Evolutionary conservation across 2,888 invertebrate species (phyloP).

Genomic region (Drosophila koepferae): DNA sequence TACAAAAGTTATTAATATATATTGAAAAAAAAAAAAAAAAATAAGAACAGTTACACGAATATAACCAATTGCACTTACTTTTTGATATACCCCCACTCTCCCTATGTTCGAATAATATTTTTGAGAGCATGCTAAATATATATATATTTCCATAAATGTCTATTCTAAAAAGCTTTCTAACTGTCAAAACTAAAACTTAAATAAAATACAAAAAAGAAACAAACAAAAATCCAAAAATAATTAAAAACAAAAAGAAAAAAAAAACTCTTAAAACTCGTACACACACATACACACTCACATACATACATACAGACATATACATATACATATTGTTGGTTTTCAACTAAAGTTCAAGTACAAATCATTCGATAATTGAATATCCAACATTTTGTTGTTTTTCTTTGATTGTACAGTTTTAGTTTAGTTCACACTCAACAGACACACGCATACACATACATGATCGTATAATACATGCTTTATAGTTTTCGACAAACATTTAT

Average conservation of each 20-base stretch:
- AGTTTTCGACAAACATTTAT: slow-evolving; percentile 53
- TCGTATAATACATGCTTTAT: slow-evolving; percentile 41
- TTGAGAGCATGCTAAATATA: slow-evolving; percentile 82
- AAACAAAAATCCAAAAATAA: slow-evolving; percentile 24
- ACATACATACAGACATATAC: slow-evolving; percentile 14
- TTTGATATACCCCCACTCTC: slow-evolving; percentile 65
- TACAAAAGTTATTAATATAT: slow-evolving; percentile 25
- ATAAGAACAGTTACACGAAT: slow-evolving; percentile 41
- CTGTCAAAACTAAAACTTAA: slow-evolving; percentile 55
- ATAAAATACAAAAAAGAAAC: slow-evolving; percentile 30
- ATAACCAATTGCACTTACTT: slow-evolving; percentile 72
- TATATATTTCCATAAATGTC: slow-evolving; percentile 82
- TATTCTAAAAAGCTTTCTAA: slow-evolving; percentile 79
- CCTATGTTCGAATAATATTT: slow-evolving; percentile 76
- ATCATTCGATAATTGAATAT: slow-evolving; percentile 30
- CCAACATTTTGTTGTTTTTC: slow-evolving; percentile 5
- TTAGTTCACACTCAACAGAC: slow-evolving; percentile 35
- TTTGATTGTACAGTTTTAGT: slow-evolving; percentile 57
- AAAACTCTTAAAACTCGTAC: slow-evolving; percentile 25
- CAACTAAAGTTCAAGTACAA: slow-evolving; percentile 34
- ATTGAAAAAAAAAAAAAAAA: neutral
- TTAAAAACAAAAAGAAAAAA: slow-evolving; percentile 18
- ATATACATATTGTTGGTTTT: slow-evolving; percentile 39
- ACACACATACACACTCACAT: slow-evolving; percentile 10
- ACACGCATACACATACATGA: slow-evolving; percentile 22